Percentiles rank a stretch among this genome's conserved stretches.
Conservation (phyloP, 2,888 invertebrate species). For the Xestobium rufovillosum region DNA sequence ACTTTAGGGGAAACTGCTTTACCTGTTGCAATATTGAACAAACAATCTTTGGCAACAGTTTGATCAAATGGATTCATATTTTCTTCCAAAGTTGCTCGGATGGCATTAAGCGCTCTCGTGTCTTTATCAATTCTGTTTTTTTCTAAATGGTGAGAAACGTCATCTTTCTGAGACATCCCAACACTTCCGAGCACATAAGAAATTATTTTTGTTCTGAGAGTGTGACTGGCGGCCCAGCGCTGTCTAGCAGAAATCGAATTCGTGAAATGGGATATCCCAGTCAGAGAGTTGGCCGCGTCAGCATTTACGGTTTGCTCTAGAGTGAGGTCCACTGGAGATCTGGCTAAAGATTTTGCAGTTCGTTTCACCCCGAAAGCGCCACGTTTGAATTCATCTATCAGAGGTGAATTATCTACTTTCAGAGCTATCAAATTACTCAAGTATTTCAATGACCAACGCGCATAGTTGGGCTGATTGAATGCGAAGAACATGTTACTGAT, state of each 20-base stretch:
- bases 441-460: conserved; percentile 18
- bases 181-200: conserved; percentile 15
- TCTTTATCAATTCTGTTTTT: no score
- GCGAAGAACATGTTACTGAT: conserved; percentile 25
- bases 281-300: no score
- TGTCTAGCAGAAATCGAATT: conserved; percentile 30
- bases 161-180: conserved; percentile 24
- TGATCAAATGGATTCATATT: conserved; percentile 21
- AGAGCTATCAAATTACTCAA: conserved; percentile 23
- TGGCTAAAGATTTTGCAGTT: conserved; percentile 16
- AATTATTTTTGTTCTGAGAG: conserved; percentile 29
- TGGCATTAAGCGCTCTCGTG: conserved; percentile 14
- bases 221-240: conserved; percentile 31
- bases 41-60: conserved; percentile 14
- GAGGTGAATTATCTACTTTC: conserved; percentile 20
- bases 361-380: conserved; percentile 28
- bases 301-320: conserved; percentile 16
- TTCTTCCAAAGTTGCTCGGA: conserved; percentile 16
- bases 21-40: conserved; percentile 27
- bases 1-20: conserved; percentile 26
- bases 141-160: conserved; percentile 21
- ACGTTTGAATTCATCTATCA: conserved; percentile 17
- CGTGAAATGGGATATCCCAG: conserved; percentile 19
- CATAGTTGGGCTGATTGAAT: no score
- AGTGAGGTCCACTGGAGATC: conserved; percentile 19